These are phyloP conservation scores for Clanis bilineata DNA, from an alignment of 2,888 invertebrate species.

Conservation along the genomic window DNA sequence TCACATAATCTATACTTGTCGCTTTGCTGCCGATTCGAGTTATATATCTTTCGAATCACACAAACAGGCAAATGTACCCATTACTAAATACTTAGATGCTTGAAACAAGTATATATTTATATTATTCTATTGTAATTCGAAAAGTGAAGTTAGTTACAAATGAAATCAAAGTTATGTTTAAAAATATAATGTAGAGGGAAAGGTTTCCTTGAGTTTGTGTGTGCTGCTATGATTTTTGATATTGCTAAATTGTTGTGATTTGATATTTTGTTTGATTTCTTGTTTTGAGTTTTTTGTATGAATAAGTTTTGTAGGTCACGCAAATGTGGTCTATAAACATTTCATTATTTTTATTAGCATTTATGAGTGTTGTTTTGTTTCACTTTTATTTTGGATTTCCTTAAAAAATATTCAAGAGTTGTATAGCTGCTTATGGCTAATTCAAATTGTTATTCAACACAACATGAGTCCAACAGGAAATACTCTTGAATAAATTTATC, in stretches of 20 bases:
- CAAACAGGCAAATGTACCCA: slow-evolving; percentile 15
- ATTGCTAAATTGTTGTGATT: slow-evolving; percentile 14
- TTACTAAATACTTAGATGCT: background rate
- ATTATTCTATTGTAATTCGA: background rate
- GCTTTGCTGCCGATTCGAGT: slow-evolving; percentile 58
- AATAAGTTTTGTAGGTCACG: too few relatives aligned
- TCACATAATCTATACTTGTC: slow-evolving; percentile 43
- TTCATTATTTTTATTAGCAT: background rate
- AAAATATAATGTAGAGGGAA: slow-evolving; percentile 7
- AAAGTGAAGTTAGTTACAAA: background rate
- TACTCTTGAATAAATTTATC: too few relatives aligned
- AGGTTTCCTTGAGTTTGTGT: slow-evolving; percentile 9
- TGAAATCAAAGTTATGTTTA: background rate
- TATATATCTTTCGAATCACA: slow-evolving; percentile 21
- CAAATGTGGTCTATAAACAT: background rate
- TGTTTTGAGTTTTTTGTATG: too few relatives aligned
- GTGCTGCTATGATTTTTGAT: slow-evolving; percentile 1
- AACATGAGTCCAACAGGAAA: too few relatives aligned
- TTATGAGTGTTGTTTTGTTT: background rate
- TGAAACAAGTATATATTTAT: background rate
- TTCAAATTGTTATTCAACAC: too few relatives aligned
- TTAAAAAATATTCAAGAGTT: background rate
- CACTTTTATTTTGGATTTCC: background rate
- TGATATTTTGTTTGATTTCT: slow-evolving; percentile 9
- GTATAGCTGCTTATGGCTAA: background rate